These are phyloP conservation scores for Parthenolecanium corni DNA, from an alignment of 2,888 invertebrate genomes.

Conservation along the genomic window DNA sequence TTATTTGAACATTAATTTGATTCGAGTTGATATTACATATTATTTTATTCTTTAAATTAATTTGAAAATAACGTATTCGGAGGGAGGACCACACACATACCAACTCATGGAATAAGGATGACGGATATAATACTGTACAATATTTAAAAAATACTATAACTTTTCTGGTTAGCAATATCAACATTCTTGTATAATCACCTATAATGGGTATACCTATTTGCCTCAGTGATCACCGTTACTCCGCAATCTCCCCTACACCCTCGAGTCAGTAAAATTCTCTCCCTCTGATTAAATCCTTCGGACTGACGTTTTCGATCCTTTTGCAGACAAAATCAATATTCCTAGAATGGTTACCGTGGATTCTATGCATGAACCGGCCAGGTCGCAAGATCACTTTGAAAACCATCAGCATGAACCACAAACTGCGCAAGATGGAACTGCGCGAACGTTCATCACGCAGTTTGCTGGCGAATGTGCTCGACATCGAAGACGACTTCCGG, in stretches of 20 bases:
- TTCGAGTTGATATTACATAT: no score
- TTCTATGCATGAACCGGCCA: conserved; percentile 89
- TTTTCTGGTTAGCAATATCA: no score
- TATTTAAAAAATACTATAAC: no score
- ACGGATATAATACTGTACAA: no score
- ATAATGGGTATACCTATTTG: no score
- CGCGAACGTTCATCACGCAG: conserved; percentile 90
- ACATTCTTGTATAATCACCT: no score
- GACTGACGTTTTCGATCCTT: neutral
- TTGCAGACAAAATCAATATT: conserved; percentile 83
- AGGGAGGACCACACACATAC: no score
- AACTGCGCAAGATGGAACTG: conserved; percentile 84
- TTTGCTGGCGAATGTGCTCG: conserved; percentile 84
- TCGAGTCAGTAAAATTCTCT: neutral
- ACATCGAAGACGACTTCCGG: conserved; percentile 49
- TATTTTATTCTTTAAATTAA: no score
- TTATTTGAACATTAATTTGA: no score
- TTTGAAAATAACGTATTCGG: no score
- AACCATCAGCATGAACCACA: conserved; percentile 76
- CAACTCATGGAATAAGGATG: no score
- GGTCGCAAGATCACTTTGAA: conserved; percentile 87
- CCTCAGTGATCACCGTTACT: no score
- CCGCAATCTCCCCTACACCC: neutral
- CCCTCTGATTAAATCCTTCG: neutral
- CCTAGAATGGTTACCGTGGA: conserved; percentile 95